A percentile compares a stretch with the other conserved stretches of the same genome.
Conservation (phyloP, 2,113 vertebrate species). For the Glareola pratincola region DNA sequence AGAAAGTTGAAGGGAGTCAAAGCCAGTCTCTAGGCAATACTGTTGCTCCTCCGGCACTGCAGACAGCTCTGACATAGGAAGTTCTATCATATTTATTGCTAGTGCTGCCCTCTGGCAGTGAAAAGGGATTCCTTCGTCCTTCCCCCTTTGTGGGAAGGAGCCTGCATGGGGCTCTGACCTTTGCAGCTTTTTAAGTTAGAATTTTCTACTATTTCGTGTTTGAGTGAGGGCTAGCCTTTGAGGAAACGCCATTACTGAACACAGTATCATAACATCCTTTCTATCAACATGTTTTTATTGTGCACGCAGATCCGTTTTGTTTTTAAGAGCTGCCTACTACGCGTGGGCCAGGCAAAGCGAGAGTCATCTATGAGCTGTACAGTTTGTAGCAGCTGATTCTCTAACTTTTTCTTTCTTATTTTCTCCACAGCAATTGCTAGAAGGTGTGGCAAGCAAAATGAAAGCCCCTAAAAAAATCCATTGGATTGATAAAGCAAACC, state of each 20-base stretch:
- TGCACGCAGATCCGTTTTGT: background rate
- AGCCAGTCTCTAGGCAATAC: background rate
- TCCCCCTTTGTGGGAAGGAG: background rate
- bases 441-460: conserved; percentile 79
- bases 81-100: background rate
- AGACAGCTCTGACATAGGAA: background rate
- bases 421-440: conserved; percentile 77
- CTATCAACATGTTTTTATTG: background rate
- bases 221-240: background rate
- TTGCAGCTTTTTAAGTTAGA: background rate
- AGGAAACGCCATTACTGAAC: background rate
- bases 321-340: background rate
- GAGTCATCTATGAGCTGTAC: background rate
- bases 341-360: background rate
- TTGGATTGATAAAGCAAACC: conserved; percentile 87
- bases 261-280: background rate
- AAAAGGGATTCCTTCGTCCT: background rate
- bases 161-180: background rate
- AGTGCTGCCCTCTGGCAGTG: background rate
- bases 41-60: background rate
- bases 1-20: background rate
- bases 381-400: background rate
- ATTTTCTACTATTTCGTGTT: background rate
- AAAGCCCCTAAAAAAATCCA: conserved; percentile 79
- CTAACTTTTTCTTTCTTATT: background rate